phyloP scores from a whole-genome alignment of 2,797 vertebrate genomes.

The Sebastes miniatus region DNA sequence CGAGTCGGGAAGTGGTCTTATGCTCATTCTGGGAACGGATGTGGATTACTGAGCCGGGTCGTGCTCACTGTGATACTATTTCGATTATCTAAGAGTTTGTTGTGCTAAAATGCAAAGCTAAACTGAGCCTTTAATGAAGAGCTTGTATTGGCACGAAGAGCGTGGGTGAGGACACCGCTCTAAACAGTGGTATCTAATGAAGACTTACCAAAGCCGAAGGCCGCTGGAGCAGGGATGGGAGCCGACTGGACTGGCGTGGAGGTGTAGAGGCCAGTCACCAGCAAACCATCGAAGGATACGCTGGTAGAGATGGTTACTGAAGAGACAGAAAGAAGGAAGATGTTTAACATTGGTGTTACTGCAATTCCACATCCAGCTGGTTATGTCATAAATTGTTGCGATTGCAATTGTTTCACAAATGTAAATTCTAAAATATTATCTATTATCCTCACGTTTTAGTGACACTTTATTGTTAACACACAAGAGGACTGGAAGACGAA shows the following conservation, averaged over 20 bases:
- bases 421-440: background rate
- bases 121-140: conserved; percentile 12
- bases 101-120: conserved; percentile 3
- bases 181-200: background rate
- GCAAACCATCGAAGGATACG: conserved; percentile 94
- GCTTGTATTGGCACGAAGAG: conserved; percentile 14
- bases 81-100: conserved; percentile 18
- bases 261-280: conserved; percentile 97
- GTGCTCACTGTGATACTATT: conserved; percentile 21
- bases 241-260: conserved; percentile 94
- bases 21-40: conserved; percentile 52
- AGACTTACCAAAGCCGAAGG: conserved; percentile 96
- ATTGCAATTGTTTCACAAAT: background rate
- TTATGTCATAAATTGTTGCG: background rate
- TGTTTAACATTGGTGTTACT: background rate
- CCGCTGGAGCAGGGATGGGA: conserved; percentile 90
- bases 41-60: conserved; percentile 49
- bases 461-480: background rate
- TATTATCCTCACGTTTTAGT: background rate
- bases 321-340: conserved; percentile 53
- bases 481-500: background rate
- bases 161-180: background rate
- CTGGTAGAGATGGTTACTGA: conserved; percentile 96
- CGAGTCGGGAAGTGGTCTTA: conserved; percentile 37
- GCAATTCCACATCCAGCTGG: background rate